Evolutionary conservation across 2,113 vertebrate genomes (phyloP).

Genomic region (Carassius auratus): DNA sequence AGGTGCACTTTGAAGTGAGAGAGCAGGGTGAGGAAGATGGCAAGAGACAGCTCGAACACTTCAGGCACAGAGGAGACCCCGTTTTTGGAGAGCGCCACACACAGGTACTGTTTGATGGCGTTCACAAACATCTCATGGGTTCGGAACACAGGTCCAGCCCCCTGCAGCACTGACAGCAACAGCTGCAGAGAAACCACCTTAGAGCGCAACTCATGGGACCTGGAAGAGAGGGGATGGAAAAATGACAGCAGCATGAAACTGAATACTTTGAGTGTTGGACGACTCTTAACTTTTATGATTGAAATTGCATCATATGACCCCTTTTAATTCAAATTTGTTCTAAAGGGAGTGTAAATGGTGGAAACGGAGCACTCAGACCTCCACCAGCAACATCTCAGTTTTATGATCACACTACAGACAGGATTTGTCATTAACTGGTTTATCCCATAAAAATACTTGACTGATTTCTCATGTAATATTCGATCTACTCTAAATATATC

Average conservation of each 20-base stretch:
- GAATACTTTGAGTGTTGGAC: too few relatives aligned
- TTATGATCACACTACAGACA: neutral
- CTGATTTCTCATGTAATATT: neutral
- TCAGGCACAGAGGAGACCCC: constrained; percentile 97
- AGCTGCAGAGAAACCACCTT: constrained; percentile 96
- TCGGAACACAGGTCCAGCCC: constrained; percentile 91
- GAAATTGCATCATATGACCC: too few relatives aligned
- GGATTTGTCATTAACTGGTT: neutral
- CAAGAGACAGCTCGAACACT: constrained; percentile 95
- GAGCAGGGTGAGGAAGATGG: constrained; percentile 95
- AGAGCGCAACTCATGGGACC: constrained; percentile 94
- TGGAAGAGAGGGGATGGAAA: constrained; percentile 56
- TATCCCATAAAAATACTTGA: neutral
- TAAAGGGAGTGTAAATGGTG: neutral
- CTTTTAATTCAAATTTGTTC: neutral
- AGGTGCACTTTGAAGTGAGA: constrained; percentile 97
- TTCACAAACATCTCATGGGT: constrained; percentile 98
- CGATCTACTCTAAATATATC: neutral
- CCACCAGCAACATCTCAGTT: neutral
- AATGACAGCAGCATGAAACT: neutral
- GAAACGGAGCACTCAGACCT: neutral
- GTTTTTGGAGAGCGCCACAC: constrained; percentile 95
- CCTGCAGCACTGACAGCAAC: constrained; percentile 92
- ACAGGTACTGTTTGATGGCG: constrained; percentile 97
- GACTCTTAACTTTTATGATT: too few relatives aligned